These are phyloP conservation scores for Numida meleagris DNA, from an alignment of 2,113 vertebrate genomes.

Conservation along the genomic window DNA sequence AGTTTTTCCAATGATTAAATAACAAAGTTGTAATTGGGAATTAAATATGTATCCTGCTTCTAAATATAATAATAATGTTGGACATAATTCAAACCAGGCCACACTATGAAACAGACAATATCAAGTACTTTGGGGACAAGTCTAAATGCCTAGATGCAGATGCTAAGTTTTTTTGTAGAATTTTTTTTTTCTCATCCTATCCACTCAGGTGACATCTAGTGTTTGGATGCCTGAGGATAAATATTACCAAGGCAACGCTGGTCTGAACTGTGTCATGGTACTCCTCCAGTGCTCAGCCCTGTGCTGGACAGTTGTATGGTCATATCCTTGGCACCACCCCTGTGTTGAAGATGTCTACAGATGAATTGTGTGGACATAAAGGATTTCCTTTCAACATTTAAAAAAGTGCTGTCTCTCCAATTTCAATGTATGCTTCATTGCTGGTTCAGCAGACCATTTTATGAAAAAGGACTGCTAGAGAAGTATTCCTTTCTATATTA, in stretches of 20 bases:
- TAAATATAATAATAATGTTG: background rate
- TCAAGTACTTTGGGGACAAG: background rate
- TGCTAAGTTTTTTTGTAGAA: too few species aligned
- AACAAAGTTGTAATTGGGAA: background rate
- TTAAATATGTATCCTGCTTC: background rate
- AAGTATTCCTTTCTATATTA: background rate
- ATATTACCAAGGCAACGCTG: background rate
- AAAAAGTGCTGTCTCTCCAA: background rate
- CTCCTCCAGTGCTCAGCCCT: background rate
- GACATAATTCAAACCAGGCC: background rate
- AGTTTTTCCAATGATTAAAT: slow-evolving; percentile 8
- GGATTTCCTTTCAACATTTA: background rate
- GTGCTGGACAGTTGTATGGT: background rate
- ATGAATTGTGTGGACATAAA: background rate
- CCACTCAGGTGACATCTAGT: background rate
- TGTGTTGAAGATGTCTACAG: background rate
- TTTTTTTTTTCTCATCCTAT: background rate
- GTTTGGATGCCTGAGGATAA: background rate
- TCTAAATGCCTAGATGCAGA: background rate
- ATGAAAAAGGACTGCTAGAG: background rate
- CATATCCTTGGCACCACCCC: background rate
- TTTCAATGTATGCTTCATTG: background rate
- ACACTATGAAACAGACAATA: background rate
- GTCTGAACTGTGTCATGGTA: background rate
- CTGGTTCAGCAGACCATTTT: background rate